Conservation (phyloP, 2,888 invertebrate species). For the Drosophila pseudotalamancana region DNA sequence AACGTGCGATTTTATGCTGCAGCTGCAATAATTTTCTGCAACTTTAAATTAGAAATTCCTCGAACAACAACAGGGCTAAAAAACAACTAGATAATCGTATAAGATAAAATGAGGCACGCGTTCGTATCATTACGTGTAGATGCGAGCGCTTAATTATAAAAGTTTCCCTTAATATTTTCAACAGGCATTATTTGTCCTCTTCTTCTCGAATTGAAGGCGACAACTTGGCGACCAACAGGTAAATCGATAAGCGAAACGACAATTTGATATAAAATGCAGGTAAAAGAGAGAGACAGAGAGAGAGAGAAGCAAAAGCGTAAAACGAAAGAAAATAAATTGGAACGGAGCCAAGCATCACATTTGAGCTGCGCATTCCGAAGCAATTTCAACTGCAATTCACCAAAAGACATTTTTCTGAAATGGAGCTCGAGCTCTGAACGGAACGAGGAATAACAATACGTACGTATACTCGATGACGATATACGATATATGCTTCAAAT, state of each 20-base stretch:
- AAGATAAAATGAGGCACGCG: constrained; percentile 36
- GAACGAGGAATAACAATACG: too few species aligned
- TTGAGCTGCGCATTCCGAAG: constrained; percentile 2
- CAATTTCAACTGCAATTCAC: constrained; percentile 28
- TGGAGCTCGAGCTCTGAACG: neutral
- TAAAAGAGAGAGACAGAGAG: neutral
- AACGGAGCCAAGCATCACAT: constrained; percentile 4
- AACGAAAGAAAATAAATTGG: constrained; percentile 11
- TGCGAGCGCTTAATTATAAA: constrained; percentile 54
- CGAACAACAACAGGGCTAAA: constrained; percentile 9
- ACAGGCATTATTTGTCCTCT: neutral
- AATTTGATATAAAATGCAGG: constrained; percentile 10
- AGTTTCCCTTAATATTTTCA: constrained; percentile 28
- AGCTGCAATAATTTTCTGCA: constrained; percentile 45
- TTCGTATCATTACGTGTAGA: constrained; percentile 26
- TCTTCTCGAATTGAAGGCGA: neutral
- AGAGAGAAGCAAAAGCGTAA: neutral
- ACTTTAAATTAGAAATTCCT: constrained; percentile 73
- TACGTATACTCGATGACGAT: too few species aligned
- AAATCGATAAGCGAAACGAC: constrained; percentile 42
- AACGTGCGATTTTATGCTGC: constrained; percentile 29
- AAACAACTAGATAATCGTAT: constrained; percentile 17
- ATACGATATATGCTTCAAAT: constrained; percentile 1
- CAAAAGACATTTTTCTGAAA: constrained; percentile 15
- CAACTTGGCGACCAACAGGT: constrained; percentile 34